Base-by-base conservation (phyloP, 2,888 invertebrate genomes). In the Smittia aterrima region DNA sequence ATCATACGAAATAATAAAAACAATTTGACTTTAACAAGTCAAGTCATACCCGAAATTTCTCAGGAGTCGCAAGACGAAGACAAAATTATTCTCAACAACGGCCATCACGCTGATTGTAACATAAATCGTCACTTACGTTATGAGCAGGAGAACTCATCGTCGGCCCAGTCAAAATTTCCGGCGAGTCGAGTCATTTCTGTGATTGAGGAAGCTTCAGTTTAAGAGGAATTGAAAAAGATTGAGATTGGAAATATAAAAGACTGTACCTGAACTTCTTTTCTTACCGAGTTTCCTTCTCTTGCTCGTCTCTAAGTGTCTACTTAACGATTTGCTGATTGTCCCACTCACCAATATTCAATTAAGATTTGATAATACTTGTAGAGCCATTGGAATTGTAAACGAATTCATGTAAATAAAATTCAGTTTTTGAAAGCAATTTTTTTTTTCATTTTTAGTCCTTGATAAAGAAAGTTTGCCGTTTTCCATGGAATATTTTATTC, bases 161-260 rank as follows among this genome's bases (percentile, higher is more conserved):
- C 24, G 24, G 41, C 25, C 3, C 3, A 3, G 13, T 11, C 11
- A 16, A 18, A 53, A 16, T 25, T 70, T 54, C 54, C 70, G 11
- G 18, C 32, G 47, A 27, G 24, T 80, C 85, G 91, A 82, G 86
- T 89, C 79, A 91, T 91, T 78, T 90, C 90, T 78, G 91, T 91
- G 82, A 91, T 91, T 81, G 91, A 91, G 81, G 91, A 91, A 81
- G 90, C 90, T 76, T 87, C 88, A 76, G 85, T 88, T 79, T 88
- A 47, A 75, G 20, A 62, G 32, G 32, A 53, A 16, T 53, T 18
- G 32, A 32, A 32, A 9, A 3, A 9, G 32, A 32, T 6, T 32
- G 32, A 32, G n/a, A n/a, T n/a, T n/a, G n/a, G n/a, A n/a, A n/a
- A n/a, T n/a, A n/a, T 64, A 25, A 32, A 68, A 68, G 68, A 68